phyloP scores from a whole-genome alignment of 2,797 vertebrate genomes.

The Pogonophryne albipinna region DNA sequence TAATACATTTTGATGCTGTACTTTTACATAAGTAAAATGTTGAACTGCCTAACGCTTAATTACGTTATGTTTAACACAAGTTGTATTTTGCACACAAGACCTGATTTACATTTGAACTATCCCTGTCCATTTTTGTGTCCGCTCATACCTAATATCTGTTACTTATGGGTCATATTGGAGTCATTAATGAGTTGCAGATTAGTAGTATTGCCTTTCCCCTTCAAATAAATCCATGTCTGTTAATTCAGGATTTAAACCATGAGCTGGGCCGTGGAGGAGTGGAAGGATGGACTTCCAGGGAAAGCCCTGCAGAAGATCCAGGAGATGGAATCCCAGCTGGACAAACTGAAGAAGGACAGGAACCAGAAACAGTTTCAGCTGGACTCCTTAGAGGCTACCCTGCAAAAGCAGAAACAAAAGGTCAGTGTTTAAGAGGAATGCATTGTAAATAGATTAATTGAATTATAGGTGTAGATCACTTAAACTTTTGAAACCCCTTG shows the following conservation, averaged over 20 bases:
- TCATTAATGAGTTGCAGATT: neutral
- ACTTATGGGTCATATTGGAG: neutral
- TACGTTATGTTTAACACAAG: neutral
- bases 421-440: conserved; percentile 68
- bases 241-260: conserved; percentile 75
- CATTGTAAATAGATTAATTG: neutral
- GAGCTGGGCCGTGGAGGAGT: conserved; percentile 96
- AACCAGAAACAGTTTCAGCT: conserved; percentile 93
- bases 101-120: neutral
- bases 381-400: conserved; percentile 90
- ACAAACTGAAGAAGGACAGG: conserved; percentile 92
- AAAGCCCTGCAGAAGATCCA: conserved; percentile 94
- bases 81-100: neutral
- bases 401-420: conserved; percentile 96
- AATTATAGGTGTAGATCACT: neutral
- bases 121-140: neutral
- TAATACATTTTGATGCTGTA: too few species aligned
- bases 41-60: too few species aligned
- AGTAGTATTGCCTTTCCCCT: neutral
- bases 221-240: neutral
- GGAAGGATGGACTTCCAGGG: conserved; percentile 93
- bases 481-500: neutral
- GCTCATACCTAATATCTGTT: too few species aligned
- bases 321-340: conserved; percentile 92
- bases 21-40: too few species aligned